Conservation (phyloP, 2,797 vertebrate genomes). For the Holocentrus rufus region DNA sequence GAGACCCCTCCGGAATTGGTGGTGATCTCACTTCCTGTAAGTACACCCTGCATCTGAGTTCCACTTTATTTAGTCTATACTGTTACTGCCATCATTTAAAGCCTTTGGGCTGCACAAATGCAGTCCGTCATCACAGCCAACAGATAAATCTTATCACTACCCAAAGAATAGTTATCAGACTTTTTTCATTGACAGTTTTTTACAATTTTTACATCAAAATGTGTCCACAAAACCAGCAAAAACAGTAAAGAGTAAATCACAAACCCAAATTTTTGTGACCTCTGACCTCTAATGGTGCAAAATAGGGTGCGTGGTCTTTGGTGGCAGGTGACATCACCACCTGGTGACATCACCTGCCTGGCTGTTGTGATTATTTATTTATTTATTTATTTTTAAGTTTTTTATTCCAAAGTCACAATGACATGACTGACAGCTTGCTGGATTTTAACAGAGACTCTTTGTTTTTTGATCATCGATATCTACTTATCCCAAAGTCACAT, state of each 20-base stretch:
- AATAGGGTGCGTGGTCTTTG: too few relatives aligned
- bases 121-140: not conserved
- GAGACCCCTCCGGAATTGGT: constrained; percentile 94
- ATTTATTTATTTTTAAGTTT: too few relatives aligned
- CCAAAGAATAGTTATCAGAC: not conserved
- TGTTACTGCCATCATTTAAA: not conserved
- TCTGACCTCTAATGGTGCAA: too few relatives aligned
- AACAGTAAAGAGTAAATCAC: not conserved
- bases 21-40: constrained; percentile 90
- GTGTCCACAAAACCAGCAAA: not conserved
- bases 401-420: too few relatives aligned
- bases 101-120: not conserved
- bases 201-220: not conserved
- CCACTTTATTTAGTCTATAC: constrained; percentile 3
- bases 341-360: too few relatives aligned
- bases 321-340: too few relatives aligned
- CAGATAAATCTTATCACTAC: not conserved
- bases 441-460: too few relatives aligned
- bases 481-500: too few relatives aligned
- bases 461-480: too few relatives aligned
- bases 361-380: too few relatives aligned
- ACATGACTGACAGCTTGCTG: too few relatives aligned
- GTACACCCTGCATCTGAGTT: constrained; percentile 61
- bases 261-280: not conserved
- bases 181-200: not conserved